A percentile compares a stretch with the other conserved stretches of the same genome.
Evolutionary conservation across 2,888 invertebrate species (phyloP).

Genomic region (Agonopterix heracliana): DNA sequence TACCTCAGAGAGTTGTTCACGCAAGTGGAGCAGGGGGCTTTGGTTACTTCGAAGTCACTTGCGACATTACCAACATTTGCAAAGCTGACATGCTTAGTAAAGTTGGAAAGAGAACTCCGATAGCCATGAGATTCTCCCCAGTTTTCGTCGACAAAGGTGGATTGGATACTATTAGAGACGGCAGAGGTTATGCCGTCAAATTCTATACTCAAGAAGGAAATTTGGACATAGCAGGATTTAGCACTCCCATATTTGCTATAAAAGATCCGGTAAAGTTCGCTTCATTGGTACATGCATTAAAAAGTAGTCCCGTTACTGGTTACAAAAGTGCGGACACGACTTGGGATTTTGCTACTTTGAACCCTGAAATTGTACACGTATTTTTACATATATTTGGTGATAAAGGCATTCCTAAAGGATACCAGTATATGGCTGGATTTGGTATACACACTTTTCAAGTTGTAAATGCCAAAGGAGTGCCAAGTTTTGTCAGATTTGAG

Average conservation of each 20-base stretch:
- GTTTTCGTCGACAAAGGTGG: constrained; percentile 79
- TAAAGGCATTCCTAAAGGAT: constrained; percentile 91
- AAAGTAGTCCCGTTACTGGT: constrained; percentile 71
- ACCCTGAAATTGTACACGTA: constrained; percentile 82
- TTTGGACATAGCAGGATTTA: constrained; percentile 26
- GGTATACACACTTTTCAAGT: constrained; percentile 93
- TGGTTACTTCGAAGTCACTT: constrained; percentile 6
- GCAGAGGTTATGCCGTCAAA: constrained; percentile 60
- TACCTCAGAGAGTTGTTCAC: constrained; percentile 92
- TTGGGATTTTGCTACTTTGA: constrained; percentile 70
- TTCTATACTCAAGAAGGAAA: constrained; percentile 37
- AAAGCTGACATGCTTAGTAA: constrained; percentile 77
- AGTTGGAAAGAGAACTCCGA: constrained; percentile 76
- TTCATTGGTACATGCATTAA: constrained; percentile 69
- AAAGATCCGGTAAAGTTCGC: constrained; percentile 72
- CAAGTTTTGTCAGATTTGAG: constrained; percentile 90
- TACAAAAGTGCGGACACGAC: constrained; percentile 30
- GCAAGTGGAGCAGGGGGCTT: constrained; percentile 89
- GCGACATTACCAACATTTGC: background rate
- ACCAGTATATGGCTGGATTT: constrained; percentile 92
- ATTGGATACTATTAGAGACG: constrained; percentile 55
- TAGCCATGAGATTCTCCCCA: constrained; percentile 75
- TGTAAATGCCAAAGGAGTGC: constrained; percentile 81
- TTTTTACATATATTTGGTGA: constrained; percentile 86
- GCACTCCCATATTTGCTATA: constrained; percentile 74